Conservation (phyloP, 2,888 invertebrate genomes). For the Dyspetes luteomarginatus region DNA sequence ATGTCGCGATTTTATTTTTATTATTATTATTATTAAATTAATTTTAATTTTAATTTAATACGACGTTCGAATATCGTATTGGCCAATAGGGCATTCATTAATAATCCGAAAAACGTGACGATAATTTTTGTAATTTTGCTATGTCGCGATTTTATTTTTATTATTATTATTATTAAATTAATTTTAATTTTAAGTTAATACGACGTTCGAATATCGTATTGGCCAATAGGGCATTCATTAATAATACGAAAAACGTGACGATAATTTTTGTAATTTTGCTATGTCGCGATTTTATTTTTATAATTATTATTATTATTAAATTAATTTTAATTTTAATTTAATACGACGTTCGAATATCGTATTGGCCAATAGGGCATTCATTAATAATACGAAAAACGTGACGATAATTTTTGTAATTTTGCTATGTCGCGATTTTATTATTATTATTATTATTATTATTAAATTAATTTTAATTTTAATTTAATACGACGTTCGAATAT, state of each 20-base stretch:
- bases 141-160: constrained; percentile 3
- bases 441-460: constrained; percentile 9
- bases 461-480: too few species aligned
- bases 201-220: too few species aligned
- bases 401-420: too few species aligned
- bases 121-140: too few species aligned
- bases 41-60: too few species aligned
- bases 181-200: too few species aligned
- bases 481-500: constrained; percentile 75
- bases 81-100: constrained; percentile 66
- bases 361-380: constrained; percentile 65
- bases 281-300: constrained; percentile 7
- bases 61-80: too few species aligned
- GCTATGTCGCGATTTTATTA: constrained; percentile 5
- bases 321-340: too few species aligned
- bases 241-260: constrained; percentile 55
- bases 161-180: constrained; percentile 11
- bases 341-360: too few species aligned
- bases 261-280: too few species aligned
- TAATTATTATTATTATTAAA: constrained; percentile 8
- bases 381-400: constrained; percentile 62
- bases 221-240: constrained; percentile 66
- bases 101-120: constrained; percentile 55
- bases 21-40: constrained; percentile 11
- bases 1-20: constrained; percentile 3